Base-by-base conservation (phyloP, 30 jellyfish, hydroid and myxozoan genomes). In the Haliclystus octoradiatus region DNA sequence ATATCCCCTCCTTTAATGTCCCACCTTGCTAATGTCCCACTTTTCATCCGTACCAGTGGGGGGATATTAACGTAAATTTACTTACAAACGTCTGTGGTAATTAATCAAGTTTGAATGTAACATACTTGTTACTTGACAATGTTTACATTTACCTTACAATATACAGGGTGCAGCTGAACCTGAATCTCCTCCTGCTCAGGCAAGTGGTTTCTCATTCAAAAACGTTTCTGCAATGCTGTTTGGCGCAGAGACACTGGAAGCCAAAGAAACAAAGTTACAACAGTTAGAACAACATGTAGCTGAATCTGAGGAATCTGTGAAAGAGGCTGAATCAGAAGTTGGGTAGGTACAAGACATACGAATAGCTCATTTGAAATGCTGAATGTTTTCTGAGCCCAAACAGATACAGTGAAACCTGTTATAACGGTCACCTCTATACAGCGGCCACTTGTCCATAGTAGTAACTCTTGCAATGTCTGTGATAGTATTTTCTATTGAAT, bases 231-330 rank as follows among this genome's bases (percentile, higher is more conserved):
- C 73, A 2, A 74, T 74, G 67, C 27, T 86, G 73, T 86, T 86
- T 79, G 96, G 96, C 0, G 91, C 85, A 46, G 96, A 86, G 30
- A 67, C 94, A 35, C 26, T 79, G 2, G 96, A 86, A 47, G 94
- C 85, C 25, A 80, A 76, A 52, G 85, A 86, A 46, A 92, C 63
- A 72, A 79, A 79, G 40, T 62, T 81, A 49, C 40, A 28, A 28
- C 75, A 64, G 24, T 68, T 73, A 1, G 76, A 81, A 46, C 72
- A 74, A 28, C 96, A 86, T 52, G 96, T 86, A 46, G 69, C 66
- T 24, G 96, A 86, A 31, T 92, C 94, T 5, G 96, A 86, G 69
- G 86, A 78, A 51, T 65, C 64, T 23, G 87, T 86, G 14, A 73
- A 79, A 52, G 79, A 63, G 66, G 74, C 92, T 50, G 89, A 80